Base-by-base conservation (phyloP, 2,113 vertebrate species). In the Archilochus colubris region DNA sequence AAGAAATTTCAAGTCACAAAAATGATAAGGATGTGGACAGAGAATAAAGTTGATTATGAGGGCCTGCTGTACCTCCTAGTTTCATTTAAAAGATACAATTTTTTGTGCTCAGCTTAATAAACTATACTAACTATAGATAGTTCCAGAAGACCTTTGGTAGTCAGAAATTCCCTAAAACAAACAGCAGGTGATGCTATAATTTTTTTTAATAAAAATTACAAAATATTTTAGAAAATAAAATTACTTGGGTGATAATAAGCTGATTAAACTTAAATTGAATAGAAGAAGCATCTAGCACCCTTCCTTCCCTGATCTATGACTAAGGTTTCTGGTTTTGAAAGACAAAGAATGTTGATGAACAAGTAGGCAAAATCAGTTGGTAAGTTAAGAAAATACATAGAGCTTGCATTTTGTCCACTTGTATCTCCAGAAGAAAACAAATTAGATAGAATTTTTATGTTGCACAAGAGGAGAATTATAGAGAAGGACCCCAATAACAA, bases 121-220 rank as follows among this genome's bases (percentile, higher is more conserved):
- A 36, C 5, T 40, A 23, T 14, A 31, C 40, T 83, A 77, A 86
- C 62, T 77, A 48, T 2, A 59, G 88, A 81, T 90, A 38, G 10
- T 74, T 88, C 72, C 57, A 75, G 55, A 88, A 91, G 43, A 66
- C 17, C 43, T 66, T 36, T 8, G 16, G 59, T 23, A 86, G 23
- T 12, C 40, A 93, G 82, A 91, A 76, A 79, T 94, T 87, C 58
- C 76, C 25, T 59, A 51, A 66, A 96, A 40, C 33, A 81, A 88
- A 81, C 64, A 92, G 79, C 75, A 90, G 76, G 44, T 81, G 73
- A 86, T 95, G 80, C 59, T 88, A 48, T 95, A 40, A 40, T 40
- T 40, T 12, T 40, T 40, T 40, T 40, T 40, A 40, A 40, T 40
- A 40, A 40, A 40, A 40, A 40, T 80, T 80, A 31, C 17, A 38